Conservation (phyloP, 1,140 invertebrate species). For the Papilio helenus region DNA sequence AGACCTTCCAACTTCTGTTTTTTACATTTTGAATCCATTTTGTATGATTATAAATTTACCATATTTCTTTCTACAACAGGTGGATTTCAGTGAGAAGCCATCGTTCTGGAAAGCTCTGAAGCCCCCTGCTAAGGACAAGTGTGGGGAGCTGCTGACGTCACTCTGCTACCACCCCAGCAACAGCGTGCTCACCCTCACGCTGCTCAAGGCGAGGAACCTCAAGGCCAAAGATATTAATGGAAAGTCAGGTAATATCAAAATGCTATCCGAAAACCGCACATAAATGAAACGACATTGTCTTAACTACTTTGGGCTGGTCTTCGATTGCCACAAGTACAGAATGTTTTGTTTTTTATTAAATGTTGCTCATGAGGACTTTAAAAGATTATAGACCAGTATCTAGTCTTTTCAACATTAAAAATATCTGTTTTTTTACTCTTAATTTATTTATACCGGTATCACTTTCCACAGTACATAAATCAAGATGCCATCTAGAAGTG, state of each 20-base stretch:
- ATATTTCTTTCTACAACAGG: slow-evolving; percentile 82
- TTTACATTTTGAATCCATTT: not conserved
- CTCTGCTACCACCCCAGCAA: slow-evolving; percentile 96
- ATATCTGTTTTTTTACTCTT: not conserved
- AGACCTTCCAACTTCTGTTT: not conserved
- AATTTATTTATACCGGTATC: not conserved
- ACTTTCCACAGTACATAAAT: slow-evolving; percentile 24
- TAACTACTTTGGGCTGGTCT: too few species aligned
- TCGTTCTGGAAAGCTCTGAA: slow-evolving; percentile 96
- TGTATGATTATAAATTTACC: not conserved
- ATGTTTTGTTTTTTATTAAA: too few species aligned
- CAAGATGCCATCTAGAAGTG: slow-evolving; percentile 32
- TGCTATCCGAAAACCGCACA: too few species aligned
- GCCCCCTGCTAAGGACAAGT: slow-evolving; percentile 95
- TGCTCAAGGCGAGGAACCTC: slow-evolving; percentile 95
- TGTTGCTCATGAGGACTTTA: too few species aligned
- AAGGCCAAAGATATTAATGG: slow-evolving; percentile 98
- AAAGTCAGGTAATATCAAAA: slow-evolving; percentile 90
- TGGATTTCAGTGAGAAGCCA: slow-evolving; percentile 95
- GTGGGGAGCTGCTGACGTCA: slow-evolving; percentile 94
- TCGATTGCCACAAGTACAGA: too few species aligned
- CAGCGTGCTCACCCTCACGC: slow-evolving; percentile 92
- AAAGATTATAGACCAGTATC: too few species aligned
- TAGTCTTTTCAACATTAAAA: too few species aligned
- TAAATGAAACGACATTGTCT: not conserved